Base-by-base conservation (phyloP, 2,113 vertebrate species). In the Sebastes schlegelii region DNA sequence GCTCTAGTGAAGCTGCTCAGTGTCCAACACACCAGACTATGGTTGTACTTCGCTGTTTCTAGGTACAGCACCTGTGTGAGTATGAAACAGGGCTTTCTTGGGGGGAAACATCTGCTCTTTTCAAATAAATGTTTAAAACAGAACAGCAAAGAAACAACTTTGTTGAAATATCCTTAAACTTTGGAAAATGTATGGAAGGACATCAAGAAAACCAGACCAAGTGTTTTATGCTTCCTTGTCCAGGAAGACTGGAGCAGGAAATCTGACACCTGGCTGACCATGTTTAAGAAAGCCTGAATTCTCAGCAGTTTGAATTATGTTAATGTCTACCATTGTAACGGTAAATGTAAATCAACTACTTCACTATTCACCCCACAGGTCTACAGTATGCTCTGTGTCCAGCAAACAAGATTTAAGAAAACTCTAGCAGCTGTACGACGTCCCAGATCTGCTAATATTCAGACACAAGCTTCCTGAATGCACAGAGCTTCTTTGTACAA, bases 241-340 rank as follows among this genome's bases (percentile, higher is more conserved):
- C 69, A 70, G 65, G 43, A 80, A 77, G 64, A 78, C 77, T 72
- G 77, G 81, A 93, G 90, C 63, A 83, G 62, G 55, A 34, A 70
- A 71, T 74, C 74, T 82, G 79, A 88, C 91, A 87, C 92, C 92
- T 89, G 90, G 72, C 21, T 87, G 89, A 93, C 94, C 82, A 82
- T 49, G 93, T 91, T 93, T 75, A 51, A 91, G 91, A 77, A 79
- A 78, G 94, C 89, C 89, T 82, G 77, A 83, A 94, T 94, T 92
- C 91, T 94, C 78, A 74, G 77, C 49, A 65, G 40, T 5, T 45
- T 69, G 23, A 86, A 46, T 84, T 95, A 95, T 96, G 96, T 96
- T 96, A 96, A 97, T 95, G 94, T 92, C 92, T 84, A 90, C 92
- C 82, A 97, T 96, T 97, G 96, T 96, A 91, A 97, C 96, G 96